These are phyloP conservation scores for Paramacrobiotus metropolitanus DNA, from an alignment of 1,140 invertebrate species.

Conservation along the genomic window DNA sequence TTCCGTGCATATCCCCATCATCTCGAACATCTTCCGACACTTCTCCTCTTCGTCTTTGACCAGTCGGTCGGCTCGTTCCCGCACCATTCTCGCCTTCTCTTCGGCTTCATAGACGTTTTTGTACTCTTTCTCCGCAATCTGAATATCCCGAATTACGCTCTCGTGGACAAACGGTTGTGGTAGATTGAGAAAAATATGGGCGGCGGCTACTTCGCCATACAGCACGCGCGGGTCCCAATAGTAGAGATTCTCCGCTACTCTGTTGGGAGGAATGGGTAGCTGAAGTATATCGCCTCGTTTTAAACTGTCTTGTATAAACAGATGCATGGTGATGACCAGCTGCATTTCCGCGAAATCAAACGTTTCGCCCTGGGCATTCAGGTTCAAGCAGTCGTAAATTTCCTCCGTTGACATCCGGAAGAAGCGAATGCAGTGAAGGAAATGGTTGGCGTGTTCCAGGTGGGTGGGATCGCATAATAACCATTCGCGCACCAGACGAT, in stretches of 20 bases:
- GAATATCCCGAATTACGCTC: not conserved
- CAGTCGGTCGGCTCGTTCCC: not conserved
- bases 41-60: not conserved
- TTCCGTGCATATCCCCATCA: not conserved
- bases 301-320: not conserved
- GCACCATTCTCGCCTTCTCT: not conserved
- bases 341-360: not conserved
- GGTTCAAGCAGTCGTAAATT: not conserved
- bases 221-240: not conserved
- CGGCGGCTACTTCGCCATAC: not conserved
- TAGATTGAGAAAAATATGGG: not conserved
- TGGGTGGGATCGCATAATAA: not conserved
- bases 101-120: not conserved
- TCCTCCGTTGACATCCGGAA: conserved; percentile 1
- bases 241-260: not conserved
- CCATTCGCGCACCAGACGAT: not conserved
- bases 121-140: not conserved
- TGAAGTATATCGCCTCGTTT: no score
- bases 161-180: not conserved
- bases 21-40: not conserved
- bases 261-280: no score
- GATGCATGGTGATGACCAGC: not conserved
- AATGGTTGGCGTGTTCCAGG: not conserved
- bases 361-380: not conserved
- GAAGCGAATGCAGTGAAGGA: not conserved